Evolutionary conservation across 2,797 vertebrate genomes (phyloP).

Genomic region (Chlorospingus semifuscus): DNA sequence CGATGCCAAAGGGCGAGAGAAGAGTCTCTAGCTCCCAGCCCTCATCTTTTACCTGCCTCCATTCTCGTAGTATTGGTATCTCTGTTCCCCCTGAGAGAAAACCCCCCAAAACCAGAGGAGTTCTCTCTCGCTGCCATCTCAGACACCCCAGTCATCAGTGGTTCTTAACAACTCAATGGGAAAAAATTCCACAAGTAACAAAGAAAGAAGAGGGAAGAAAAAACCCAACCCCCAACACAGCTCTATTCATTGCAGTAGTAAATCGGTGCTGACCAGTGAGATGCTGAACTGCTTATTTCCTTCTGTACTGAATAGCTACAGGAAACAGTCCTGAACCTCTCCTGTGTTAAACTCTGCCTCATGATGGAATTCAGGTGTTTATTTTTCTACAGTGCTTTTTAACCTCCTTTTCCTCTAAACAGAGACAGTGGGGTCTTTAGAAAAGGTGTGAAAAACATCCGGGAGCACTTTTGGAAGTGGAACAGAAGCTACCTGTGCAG

Average conservation of each 20-base stretch:
- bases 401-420: not conserved
- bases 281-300: not conserved
- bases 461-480: not conserved
- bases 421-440: not conserved
- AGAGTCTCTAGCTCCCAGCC: not conserved
- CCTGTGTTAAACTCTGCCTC: not conserved
- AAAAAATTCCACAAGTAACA: not conserved
- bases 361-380: not conserved
- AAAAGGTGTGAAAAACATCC: not conserved
- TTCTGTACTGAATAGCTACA: not conserved
- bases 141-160: not conserved
- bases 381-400: not conserved
- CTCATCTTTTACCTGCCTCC: not conserved
- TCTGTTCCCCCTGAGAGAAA: not conserved
- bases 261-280: not conserved
- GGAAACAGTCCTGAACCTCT: not conserved
- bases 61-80: not conserved
- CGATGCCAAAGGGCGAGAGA: no score
- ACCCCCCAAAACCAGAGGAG: not conserved
- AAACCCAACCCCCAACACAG: not conserved
- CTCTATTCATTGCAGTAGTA: not conserved
- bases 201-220: not conserved
- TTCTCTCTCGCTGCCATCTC: fast-evolving
- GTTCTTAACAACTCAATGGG: not conserved
- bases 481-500: not conserved